Conservation (phyloP, 2,797 vertebrate genomes). For the Acipenser ruthenus region DNA sequence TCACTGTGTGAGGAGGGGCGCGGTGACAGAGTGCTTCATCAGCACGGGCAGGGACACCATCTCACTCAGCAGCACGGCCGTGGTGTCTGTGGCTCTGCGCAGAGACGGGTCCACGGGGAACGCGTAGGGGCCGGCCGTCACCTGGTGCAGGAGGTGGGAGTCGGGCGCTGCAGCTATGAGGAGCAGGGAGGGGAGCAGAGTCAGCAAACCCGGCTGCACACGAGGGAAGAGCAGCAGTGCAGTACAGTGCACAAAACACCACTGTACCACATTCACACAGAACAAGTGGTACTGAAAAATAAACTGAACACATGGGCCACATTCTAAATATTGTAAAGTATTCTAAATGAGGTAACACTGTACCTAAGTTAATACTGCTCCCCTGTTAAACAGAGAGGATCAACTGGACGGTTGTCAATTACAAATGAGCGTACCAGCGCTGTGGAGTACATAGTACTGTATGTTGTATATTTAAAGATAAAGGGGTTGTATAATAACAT, state of each 20-base stretch:
- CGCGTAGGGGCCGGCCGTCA: slow-evolving; percentile 71
- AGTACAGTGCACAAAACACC: background rate
- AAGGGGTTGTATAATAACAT: too few species aligned
- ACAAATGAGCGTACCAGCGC: too few species aligned
- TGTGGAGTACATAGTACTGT: too few species aligned
- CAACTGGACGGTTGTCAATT: too few species aligned
- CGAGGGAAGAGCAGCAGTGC: background rate
- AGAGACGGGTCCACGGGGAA: slow-evolving; percentile 59
- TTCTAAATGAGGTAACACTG: too few species aligned
- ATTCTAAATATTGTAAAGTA: too few species aligned
- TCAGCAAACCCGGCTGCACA: background rate
- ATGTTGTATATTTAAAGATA: too few species aligned
- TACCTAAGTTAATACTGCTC: too few species aligned
- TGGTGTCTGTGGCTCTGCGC: slow-evolving; percentile 68
- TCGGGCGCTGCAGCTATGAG: slow-evolving; percentile 69
- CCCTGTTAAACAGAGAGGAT: too few species aligned
- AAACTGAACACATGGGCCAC: too few species aligned
- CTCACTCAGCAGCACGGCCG: slow-evolving; percentile 80
- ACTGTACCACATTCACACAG: background rate
- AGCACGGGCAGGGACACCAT: slow-evolving; percentile 91
- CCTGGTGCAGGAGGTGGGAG: slow-evolving; percentile 78
- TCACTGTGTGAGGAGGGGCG: slow-evolving; percentile 90
- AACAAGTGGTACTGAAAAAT: too few species aligned
- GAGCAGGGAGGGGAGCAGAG: background rate
- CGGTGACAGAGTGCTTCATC: slow-evolving; percentile 88